Evolutionary conservation across 2,888 invertebrate species (phyloP), one percentile per base, ranked within the genome.

Genomic region (Miltochrista miniata): DNA sequence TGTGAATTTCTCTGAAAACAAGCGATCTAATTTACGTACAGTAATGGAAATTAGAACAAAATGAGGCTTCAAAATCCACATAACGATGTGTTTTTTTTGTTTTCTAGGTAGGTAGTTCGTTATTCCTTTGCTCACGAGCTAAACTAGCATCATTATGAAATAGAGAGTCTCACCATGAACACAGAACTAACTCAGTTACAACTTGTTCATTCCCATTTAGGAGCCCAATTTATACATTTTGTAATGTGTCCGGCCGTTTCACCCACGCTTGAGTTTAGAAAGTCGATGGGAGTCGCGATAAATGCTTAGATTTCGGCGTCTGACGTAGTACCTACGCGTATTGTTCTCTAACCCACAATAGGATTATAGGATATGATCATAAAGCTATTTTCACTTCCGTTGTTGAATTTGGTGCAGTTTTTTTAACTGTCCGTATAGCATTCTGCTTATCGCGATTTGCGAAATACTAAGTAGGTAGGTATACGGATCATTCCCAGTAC

Each of bases 231-330:
- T 65, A 64, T 64, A 68, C n/a, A 68, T 72, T 72, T 24, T 64
- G 59, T 61, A 54, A 64, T 65, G 59, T 68, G 71, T 70, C 64
- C 68, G 64, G 54, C 61, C 55, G 60, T 72, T 71, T 75, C 78
- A 70, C 82, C 80, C 73, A 84, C 82, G 70, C 72, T 35, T 39
- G 51, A 66, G 62, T 74, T 79, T 85, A 83, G 84, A 83, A 80
- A 79, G 81, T 77, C 59, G 63, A 72, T 76, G 69, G 64, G 61
- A 51, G 61, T 60, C 43, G 54, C 47, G 73, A 77, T 81, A 79
- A 68, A 74, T 73, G 58, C 61, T 64, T 54, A 63, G 68, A 70
- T 78, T 76, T 78, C 64, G 73, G 68, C 64, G 57, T 59, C 57
- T 51, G 48, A 56, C 58, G 54, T 57, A 24, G 11, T 31, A 31